Evolutionary conservation across 2,888 invertebrate species (phyloP), one percentile per base, ranked within the genome.

Genomic region (Anthophora plumipes): DNA sequence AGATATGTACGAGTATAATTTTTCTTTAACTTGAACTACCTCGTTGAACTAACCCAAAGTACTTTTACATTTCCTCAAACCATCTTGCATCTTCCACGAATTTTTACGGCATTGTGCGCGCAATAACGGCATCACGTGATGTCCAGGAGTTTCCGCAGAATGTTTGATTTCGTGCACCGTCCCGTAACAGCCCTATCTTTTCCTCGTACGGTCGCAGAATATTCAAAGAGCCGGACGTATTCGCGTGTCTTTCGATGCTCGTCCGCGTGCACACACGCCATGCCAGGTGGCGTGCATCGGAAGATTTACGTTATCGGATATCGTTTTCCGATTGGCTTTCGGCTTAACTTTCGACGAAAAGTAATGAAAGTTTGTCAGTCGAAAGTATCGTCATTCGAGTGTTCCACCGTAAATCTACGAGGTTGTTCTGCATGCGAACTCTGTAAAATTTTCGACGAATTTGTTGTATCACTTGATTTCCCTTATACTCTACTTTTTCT

Each of bases 281-380:
- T 67, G 75, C 66, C 55, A 61, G 70, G n/a, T 75, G 46, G 66
- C 71, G 74, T 77, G 72, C 63, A 77, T 77, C 52, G 72, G 82
- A 86, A 86, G 88, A 88, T 89, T 91, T 89, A 89, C 87, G 87
- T 89, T 90, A 90, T 91, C 87, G 89, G 89, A 90, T 91, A 91
- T 91, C 88, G 91, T 91, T 91, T 91, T 90, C 86, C 91, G 88
- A 91, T 91, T 89, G 87, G 86, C 85, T 81, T 82, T 82, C 85
- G 83, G 86, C 87, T 90, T 85, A 89, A 88, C 89, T 89, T 85
- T 64, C 88, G 84, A 87, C 88, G 89, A 82, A 84, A 91, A 74
- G 87, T 90, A 91, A 91, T 88, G 87, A 86, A 86, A 89, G 87
- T 89, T 90, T 88, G 89, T 86, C 89, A 84, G 85, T 85, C 85